Percentiles rank a stretch among this genome's conserved stretches.
Conservation (phyloP, 1,140 invertebrate genomes). For the Aleiodes sp. region DNA sequence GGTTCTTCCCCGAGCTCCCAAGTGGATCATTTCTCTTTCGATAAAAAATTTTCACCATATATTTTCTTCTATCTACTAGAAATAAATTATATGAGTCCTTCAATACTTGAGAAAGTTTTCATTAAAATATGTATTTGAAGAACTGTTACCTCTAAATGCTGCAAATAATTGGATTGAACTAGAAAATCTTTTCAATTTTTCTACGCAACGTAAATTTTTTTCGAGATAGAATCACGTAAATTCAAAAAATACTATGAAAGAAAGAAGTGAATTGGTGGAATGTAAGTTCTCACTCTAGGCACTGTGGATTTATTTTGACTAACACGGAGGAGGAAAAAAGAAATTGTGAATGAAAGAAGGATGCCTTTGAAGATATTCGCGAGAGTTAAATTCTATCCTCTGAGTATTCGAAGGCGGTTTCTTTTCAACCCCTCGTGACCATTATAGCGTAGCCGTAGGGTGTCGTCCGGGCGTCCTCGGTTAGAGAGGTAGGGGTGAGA, state of each 20-base stretch:
- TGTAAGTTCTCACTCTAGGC: not conserved
- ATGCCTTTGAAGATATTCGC: slow-evolving; percentile 40
- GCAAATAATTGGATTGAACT: too few species aligned
- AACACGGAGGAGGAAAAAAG: slow-evolving; percentile 24
- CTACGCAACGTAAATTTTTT: too few species aligned
- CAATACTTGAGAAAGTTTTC: too few species aligned
- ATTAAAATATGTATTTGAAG: too few species aligned
- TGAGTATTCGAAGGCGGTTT: slow-evolving; percentile 31
- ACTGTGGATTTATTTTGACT: not conserved
- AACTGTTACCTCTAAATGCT: too few species aligned
- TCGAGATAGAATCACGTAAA: too few species aligned
- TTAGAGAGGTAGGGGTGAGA: slow-evolving; percentile 1
- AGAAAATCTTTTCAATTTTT: too few species aligned
- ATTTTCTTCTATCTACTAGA: too few species aligned
- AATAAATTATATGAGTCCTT: too few species aligned
- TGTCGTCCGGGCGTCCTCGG: slow-evolving; percentile 43
- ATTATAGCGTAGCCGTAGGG: slow-evolving; percentile 64
- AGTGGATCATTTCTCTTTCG: slow-evolving; percentile 12
- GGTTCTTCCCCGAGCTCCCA: not conserved
- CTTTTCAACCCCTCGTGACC: slow-evolving; percentile 48
- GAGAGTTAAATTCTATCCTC: slow-evolving; percentile 37
- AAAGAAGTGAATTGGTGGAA: not conserved
- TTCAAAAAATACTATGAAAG: too few species aligned
- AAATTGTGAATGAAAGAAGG: not conserved
- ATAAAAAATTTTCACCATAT: not conserved